Base-by-base conservation (phyloP, 2,797 vertebrate genomes). In the Gila robusta region DNA sequence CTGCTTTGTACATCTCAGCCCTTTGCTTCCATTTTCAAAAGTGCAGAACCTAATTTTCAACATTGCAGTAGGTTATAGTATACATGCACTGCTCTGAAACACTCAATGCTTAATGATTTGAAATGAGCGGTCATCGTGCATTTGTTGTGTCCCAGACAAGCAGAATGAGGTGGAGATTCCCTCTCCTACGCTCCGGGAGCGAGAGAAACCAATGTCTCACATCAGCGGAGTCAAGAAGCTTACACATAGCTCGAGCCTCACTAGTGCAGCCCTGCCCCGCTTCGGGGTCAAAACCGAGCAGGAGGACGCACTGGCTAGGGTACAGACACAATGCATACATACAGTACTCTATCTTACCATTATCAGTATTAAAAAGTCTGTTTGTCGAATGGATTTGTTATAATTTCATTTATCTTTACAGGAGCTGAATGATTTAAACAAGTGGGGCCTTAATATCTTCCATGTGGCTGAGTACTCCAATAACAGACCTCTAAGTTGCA, bases 391-490 rank as follows among this genome's bases (percentile, higher is more conserved):
- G 39, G 35, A 19, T 19, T 71, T 26, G 11, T 37, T 6, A 56
- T 23, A 12, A 66, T 59, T 81, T 10, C 52, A 26, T 87, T 39
- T 83, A 19, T 70, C 81, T 83, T 81, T 54, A 62, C 91, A 98
- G 98, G 98, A 98, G 92, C 94, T 98, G 93, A 95, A 97, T 67
- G 96, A 97, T 93, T 95, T 98, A 90, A 98, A 97, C 94, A 98
- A 96, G 93, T 98, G 98, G 98, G 98, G 98, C 94, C 97, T 98
- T 96, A 98, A 98, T 95, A 98, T 98, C 94, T 98, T 98, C 90
- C 94, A 90, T 5, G 96, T 98, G 92, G 96, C 98, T 1, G 96
- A 98, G 88, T 98, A 95, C 67, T 97, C 97, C 1, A 96, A 97
- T 91, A 97, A 97, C 91, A 95, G 96, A 91, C 97, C 97, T 44